Percentiles rank a stretch among this genome's conserved stretches.
phyloP scores from a whole-genome alignment of 2,888 invertebrate species.

The Nowickia ferox region DNA sequence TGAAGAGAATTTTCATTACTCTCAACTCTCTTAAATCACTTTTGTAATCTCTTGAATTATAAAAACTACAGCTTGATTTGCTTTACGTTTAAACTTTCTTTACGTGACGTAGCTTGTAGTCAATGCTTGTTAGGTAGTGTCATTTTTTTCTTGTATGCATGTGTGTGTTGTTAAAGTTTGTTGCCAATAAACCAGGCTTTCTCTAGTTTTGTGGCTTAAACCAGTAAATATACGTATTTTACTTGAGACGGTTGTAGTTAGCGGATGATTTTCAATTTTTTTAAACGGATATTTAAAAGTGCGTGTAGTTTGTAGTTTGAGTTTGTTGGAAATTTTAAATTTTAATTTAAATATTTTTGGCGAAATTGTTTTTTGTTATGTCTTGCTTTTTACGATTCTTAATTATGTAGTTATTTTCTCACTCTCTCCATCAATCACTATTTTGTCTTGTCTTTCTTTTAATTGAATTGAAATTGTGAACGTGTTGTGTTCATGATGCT shows the following conservation, averaged over 20 bases:
- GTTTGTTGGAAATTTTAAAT: slow-evolving; percentile 32
- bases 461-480: neutral
- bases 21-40: slow-evolving; percentile 32
- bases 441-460: slow-evolving; percentile 4
- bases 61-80: slow-evolving; percentile 11
- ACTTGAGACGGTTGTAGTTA: slow-evolving; percentile 65
- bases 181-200: slow-evolving; percentile 60
- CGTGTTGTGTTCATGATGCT: neutral
- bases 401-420: neutral
- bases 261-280: slow-evolving; percentile 46
- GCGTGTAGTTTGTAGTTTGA: slow-evolving; percentile 54
- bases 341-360: slow-evolving; percentile 9
- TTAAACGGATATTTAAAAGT: slow-evolving; percentile 29
- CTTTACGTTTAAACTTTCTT: slow-evolving; percentile 14
- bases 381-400: slow-evolving; percentile 3
- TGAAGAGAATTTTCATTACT: slow-evolving; percentile 1
- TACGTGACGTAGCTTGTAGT: slow-evolving; percentile 36
- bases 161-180: slow-evolving; percentile 7
- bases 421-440: neutral
- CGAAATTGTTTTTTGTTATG: slow-evolving; percentile 27
- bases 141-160: neutral
- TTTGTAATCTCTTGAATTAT: neutral
- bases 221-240: slow-evolving; percentile 60
- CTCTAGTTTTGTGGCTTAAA: slow-evolving; percentile 46
- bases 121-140: neutral